A percentile compares a stretch with the other conserved stretches of the same genome.
Conservation (phyloP, 92 coral and sea anemone genomes). For the Bergia puertoricense region DNA sequence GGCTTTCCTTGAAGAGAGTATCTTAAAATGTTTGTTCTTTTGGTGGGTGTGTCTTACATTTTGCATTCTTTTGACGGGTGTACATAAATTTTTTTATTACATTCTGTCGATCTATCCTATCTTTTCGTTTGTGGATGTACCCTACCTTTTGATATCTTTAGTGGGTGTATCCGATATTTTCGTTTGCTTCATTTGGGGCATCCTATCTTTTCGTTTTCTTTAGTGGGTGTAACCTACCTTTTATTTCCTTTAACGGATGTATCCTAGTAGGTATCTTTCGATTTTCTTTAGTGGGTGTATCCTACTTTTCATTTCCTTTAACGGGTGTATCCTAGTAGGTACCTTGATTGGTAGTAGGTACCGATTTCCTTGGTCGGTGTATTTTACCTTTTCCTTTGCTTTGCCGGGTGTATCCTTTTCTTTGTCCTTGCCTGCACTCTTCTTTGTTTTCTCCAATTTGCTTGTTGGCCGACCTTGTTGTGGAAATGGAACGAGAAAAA, state of each 20-base stretch:
- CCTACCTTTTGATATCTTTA: too few species aligned
- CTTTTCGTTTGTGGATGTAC: too few species aligned
- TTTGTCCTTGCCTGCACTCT: slow-evolving; percentile 57
- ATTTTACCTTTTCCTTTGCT: slow-evolving; percentile 62
- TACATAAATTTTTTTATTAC: too few species aligned
- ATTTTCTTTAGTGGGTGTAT: neutral
- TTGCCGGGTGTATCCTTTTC: slow-evolving; percentile 33
- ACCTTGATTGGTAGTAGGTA: too few species aligned
- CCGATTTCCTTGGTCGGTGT: slow-evolving; percentile 60
- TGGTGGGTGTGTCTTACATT: too few species aligned
- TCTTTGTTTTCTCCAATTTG: slow-evolving; percentile 62
- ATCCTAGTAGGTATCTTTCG: too few species aligned
- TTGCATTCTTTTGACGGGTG: neutral
- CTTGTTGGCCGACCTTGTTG: slow-evolving; percentile 70
- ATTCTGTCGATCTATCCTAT: too few species aligned
- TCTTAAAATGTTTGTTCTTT: too few species aligned
- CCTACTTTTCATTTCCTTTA: slow-evolving; percentile 25
- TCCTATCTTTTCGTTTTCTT: neutral
- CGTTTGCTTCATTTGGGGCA: too few species aligned
- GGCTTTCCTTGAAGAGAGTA: neutral
- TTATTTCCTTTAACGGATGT: neutral
- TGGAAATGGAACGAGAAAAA: neutral
- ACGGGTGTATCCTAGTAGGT: neutral
- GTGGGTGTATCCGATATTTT: too few species aligned
- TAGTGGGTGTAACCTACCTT: too few species aligned